Percentiles rank a stretch among this genome's conserved stretches.
Evolutionary conservation across 2,113 vertebrate species (phyloP).

Genomic region (Nycticorax nycticorax): DNA sequence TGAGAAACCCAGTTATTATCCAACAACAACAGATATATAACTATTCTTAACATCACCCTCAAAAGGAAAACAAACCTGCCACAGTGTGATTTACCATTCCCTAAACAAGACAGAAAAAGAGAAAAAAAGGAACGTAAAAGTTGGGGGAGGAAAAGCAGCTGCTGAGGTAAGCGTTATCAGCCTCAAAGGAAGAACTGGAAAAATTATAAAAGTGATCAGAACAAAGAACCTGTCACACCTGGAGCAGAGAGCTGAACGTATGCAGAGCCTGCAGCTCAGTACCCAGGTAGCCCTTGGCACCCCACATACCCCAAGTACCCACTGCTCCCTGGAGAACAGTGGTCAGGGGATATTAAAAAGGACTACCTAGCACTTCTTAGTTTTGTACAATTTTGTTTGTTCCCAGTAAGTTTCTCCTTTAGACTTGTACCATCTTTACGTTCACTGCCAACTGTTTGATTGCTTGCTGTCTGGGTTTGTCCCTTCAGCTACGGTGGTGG

Average conservation of each 20-base stretch:
- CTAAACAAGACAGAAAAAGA: not conserved
- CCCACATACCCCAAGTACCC: too few species aligned
- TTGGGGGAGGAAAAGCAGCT: not conserved
- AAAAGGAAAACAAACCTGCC: not conserved
- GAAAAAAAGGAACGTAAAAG: not conserved
- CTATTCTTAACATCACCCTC: not conserved
- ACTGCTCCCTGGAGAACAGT: not conserved
- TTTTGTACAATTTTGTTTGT: not conserved
- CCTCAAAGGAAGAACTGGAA: not conserved
- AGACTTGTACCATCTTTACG: not conserved
- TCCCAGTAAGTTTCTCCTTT: not conserved
- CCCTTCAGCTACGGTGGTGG: not conserved
- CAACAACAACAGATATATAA: not conserved
- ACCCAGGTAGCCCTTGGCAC: not conserved
- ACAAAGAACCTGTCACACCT: not conserved
- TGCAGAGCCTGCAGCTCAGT: rapidly evolving
- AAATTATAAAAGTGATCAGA: not conserved
- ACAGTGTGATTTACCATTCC: not conserved
- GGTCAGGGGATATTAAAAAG: not conserved
- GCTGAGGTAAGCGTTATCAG: not conserved
- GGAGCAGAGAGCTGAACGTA: not conserved
- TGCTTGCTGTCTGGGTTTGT: not conserved
- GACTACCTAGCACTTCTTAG: not conserved
- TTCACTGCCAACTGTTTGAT: not conserved
- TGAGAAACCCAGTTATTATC: not conserved